Conservation (phyloP, 2,888 invertebrate genomes). For the Galerucella calmariensis region DNA sequence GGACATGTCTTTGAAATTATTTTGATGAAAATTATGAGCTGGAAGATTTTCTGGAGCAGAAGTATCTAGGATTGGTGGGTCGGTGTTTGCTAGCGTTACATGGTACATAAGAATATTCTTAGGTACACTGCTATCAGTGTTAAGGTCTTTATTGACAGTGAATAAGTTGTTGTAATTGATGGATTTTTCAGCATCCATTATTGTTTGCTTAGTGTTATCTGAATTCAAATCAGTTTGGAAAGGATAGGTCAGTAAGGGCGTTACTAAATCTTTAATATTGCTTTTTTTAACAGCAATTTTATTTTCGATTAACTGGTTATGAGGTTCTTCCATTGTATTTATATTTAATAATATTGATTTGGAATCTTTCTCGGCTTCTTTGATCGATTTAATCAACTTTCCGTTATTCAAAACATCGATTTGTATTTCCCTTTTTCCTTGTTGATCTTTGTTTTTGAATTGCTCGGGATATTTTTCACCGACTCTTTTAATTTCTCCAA, state of each 20-base stretch:
- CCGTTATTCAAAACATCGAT: slow-evolving; percentile 50
- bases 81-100: slow-evolving; percentile 32
- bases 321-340: slow-evolving; percentile 17
- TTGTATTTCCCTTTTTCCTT: slow-evolving; percentile 40
- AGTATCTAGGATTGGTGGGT: slow-evolving; percentile 9
- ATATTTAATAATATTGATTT: slow-evolving; percentile 51
- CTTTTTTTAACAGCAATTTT: neutral
- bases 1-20: slow-evolving; percentile 46
- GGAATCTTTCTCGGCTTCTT: slow-evolving; percentile 45
- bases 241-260: neutral
- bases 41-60: neutral
- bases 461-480: slow-evolving; percentile 45
- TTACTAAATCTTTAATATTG: neutral
- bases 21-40: slow-evolving; percentile 33
- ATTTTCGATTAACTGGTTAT: neutral
- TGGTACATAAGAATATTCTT: slow-evolving; percentile 37
- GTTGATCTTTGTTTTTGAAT: slow-evolving; percentile 27
- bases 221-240: slow-evolving; percentile 18
- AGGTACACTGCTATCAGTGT: slow-evolving; percentile 43
- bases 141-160: slow-evolving; percentile 44
- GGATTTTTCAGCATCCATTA: slow-evolving; percentile 16
- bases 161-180: slow-evolving; percentile 43
- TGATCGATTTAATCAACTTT: slow-evolving; percentile 48
- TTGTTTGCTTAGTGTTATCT: slow-evolving; percentile 16
- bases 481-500: slow-evolving; percentile 42